Conservation (phyloP, 2,888 invertebrate species). For the Caprella mutica region DNA sequence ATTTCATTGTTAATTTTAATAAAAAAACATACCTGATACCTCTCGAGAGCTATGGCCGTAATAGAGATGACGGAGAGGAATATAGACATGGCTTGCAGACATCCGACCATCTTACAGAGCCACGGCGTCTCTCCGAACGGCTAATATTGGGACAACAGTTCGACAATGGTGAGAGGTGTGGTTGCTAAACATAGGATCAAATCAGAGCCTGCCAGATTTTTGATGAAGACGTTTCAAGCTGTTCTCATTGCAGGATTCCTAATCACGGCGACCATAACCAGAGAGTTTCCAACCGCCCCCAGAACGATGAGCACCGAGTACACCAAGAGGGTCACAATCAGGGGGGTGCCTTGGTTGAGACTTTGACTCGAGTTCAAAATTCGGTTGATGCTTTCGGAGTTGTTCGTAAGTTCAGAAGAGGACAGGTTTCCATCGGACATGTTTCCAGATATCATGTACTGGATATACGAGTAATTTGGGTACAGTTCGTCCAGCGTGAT, state of each 20-base stretch:
- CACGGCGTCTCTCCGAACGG: conserved; percentile 65
- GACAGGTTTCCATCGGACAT: too few relatives aligned
- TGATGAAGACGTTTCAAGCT: conserved; percentile 83
- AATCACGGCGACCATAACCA: conserved; percentile 67
- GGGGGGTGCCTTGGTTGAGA: too few relatives aligned
- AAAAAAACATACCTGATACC: conserved; percentile 62
- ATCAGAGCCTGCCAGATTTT: conserved; percentile 71
- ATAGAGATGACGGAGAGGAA: conserved; percentile 90
- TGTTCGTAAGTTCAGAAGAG: too few relatives aligned
- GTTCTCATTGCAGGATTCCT: conserved; percentile 81
- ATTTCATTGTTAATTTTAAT: too few relatives aligned
- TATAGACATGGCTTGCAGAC: conserved; percentile 77
- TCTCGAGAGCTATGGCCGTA: conserved; percentile 75
- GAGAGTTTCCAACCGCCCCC: conserved; percentile 71
- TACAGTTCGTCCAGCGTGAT: too few relatives aligned
- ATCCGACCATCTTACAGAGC: conserved; percentile 69
- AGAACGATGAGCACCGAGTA: conserved; percentile 65
- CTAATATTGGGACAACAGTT: conserved; percentile 74
- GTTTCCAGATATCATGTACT: too few relatives aligned
- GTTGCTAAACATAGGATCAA: conserved; percentile 75
- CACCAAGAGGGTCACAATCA: too few relatives aligned
- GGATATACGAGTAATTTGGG: too few relatives aligned
- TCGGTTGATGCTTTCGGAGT: too few relatives aligned
- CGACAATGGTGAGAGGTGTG: conserved; percentile 78
- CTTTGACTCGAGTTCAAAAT: too few relatives aligned